Evolutionary conservation across 2,113 vertebrate species (phyloP).

Genomic region (Mesocricetus auratus): DNA sequence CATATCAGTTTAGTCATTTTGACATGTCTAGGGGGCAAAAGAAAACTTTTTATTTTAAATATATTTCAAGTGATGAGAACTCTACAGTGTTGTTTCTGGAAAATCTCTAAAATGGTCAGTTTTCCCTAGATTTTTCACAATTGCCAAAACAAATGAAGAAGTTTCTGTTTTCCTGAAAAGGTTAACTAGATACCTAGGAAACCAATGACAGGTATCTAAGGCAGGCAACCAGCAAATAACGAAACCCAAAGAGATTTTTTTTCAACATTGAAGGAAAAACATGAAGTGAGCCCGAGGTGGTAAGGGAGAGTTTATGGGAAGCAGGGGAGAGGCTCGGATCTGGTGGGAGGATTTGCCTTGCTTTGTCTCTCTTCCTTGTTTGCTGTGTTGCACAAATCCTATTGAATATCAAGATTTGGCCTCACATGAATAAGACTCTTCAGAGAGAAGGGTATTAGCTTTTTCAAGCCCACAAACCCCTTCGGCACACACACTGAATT

Average conservation of each 20-base stretch:
- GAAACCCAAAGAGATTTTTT: constrained; percentile 16
- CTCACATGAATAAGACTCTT: constrained; percentile 60
- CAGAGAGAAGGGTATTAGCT: constrained; percentile 49
- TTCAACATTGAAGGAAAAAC: neutral
- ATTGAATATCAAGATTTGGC: constrained; percentile 68
- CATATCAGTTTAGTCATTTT: neutral
- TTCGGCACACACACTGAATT: neutral
- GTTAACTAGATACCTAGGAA: neutral
- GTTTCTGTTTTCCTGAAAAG: constrained; percentile 44
- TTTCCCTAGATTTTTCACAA: constrained; percentile 11
- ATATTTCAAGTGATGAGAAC: constrained; percentile 30
- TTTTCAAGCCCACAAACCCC: constrained; percentile 28
- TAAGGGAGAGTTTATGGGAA: neutral
- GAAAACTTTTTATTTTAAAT: constrained; percentile 29
- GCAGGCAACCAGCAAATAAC: constrained; percentile 9
- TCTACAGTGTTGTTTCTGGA: neutral
- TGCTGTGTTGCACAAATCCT: constrained; percentile 49
- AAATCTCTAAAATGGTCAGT: constrained; percentile 11
- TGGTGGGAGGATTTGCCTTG: constrained; percentile 35
- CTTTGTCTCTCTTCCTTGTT: constrained; percentile 63
- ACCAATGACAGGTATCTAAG: constrained; percentile 30
- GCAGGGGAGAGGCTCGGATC: neutral
- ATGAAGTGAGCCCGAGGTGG: neutral
- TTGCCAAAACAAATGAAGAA: constrained; percentile 42
- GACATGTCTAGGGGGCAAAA: neutral